Conservation (phyloP, 2,113 vertebrate genomes). For the Mormyrus iriodes region DNA sequence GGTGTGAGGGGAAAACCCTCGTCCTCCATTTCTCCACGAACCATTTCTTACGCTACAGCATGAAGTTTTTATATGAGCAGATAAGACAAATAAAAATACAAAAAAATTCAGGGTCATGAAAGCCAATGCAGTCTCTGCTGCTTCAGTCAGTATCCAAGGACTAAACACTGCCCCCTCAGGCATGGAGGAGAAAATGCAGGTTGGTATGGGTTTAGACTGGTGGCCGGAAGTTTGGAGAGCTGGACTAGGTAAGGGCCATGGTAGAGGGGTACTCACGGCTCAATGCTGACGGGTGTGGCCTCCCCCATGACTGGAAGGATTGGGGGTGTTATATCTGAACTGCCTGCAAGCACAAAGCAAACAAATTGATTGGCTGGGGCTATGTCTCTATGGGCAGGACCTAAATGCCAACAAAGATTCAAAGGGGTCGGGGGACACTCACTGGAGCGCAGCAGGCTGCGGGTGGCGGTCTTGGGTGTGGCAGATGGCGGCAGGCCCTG, state of each 20-base stretch:
- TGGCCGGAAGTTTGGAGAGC: no score
- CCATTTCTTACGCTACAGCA: not conserved
- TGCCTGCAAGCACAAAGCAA: conserved; percentile 65
- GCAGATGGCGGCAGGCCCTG: conserved; percentile 76
- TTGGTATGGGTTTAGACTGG: not conserved
- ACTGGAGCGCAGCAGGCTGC: conserved; percentile 91
- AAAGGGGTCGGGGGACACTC: conserved; percentile 45
- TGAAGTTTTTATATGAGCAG: not conserved
- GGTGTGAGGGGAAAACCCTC: not conserved
- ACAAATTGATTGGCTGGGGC: conserved; percentile 1
- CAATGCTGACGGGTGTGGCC: conserved; percentile 92
- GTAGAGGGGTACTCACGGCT: conserved; percentile 79
- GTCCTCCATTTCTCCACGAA: not conserved
- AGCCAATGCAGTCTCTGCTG: not conserved
- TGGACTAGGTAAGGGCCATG: not conserved
- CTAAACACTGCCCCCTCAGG: not conserved
- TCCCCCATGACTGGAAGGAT: conserved; percentile 85
- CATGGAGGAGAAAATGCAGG: not conserved
- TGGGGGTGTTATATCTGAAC: conserved; percentile 90
- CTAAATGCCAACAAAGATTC: not conserved
- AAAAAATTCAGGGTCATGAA: not conserved
- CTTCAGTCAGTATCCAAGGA: not conserved
- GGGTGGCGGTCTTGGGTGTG: conserved; percentile 87
- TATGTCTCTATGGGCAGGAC: not conserved
- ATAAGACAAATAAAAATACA: not conserved